These are phyloP conservation scores for Sakesphorus luctuosus DNA, from an alignment of 2,113 vertebrate species.

Conservation along the genomic window DNA sequence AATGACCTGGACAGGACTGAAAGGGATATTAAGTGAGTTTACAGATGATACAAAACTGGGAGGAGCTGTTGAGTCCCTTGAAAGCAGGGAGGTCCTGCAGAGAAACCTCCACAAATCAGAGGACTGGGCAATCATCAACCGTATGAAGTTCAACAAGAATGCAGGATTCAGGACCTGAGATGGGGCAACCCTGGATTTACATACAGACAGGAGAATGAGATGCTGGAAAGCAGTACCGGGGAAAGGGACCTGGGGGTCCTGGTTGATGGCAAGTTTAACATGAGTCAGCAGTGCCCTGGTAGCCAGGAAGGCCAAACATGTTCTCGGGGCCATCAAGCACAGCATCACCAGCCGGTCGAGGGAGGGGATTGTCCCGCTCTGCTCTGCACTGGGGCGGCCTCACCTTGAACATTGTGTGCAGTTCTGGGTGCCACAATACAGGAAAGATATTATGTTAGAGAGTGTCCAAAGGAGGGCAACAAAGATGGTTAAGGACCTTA, in stretches of 20 bases:
- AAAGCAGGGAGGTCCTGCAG: neutral
- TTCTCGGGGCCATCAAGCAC: neutral
- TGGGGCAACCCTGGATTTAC: neutral
- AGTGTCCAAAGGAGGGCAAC: neutral
- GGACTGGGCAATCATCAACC: neutral
- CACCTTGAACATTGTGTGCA: neutral
- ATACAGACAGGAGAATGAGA: neutral
- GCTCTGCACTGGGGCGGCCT: neutral
- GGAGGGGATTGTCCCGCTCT: neutral
- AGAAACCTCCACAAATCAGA: neutral
- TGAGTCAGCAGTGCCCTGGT: neutral
- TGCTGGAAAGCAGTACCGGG: neutral
- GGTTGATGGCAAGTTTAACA: neutral
- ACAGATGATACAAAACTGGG: neutral
- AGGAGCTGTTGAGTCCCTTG: neutral
- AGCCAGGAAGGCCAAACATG: neutral
- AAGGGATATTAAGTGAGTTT: neutral
- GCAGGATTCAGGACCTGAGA: neutral
- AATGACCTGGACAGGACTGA: neutral
- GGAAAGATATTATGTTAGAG: neutral
- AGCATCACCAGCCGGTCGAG: neutral
- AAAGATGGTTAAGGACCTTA: neutral
- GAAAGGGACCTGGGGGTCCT: neutral
- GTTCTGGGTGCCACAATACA: neutral
- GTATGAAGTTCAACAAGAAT: neutral